Percentiles rank a stretch among this genome's conserved stretches.
These are phyloP conservation scores for Pissodes strobi DNA, from an alignment of 1,140 invertebrate genomes.

Conservation along the genomic window DNA sequence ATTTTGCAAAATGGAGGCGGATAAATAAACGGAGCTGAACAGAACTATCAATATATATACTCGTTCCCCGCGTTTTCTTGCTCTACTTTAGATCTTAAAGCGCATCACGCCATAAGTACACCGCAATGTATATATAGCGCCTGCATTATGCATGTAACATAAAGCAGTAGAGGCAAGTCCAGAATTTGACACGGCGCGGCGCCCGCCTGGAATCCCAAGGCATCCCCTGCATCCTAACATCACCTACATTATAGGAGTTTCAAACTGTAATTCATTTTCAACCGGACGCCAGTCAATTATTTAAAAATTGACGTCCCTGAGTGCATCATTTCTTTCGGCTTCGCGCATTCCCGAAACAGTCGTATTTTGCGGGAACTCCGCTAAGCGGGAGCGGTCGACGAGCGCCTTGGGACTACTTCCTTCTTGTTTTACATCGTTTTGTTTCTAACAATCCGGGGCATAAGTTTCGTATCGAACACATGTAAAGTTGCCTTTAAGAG, in stretches of 20 bases:
- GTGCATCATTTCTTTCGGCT: conserved; percentile 55
- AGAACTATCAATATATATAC: too few species aligned
- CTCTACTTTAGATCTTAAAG: not conserved
- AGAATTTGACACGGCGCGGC: conserved; percentile 45
- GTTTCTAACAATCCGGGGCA: conserved; percentile 57
- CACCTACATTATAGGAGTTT: conserved; percentile 49
- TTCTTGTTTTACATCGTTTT: conserved; percentile 59
- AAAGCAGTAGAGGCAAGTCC: conserved; percentile 29
- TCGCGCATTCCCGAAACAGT: conserved; percentile 50
- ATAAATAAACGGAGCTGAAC: too few species aligned
- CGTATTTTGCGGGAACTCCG: conserved; percentile 53
- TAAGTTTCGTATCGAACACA: conserved; percentile 47
- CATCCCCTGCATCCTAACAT: conserved; percentile 50
- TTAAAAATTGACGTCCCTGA: conserved; percentile 58
- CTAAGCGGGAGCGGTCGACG: conserved; percentile 19
- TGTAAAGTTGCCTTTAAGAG: conserved; percentile 42
- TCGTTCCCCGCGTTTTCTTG: too few species aligned
- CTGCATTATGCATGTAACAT: conserved; percentile 38
- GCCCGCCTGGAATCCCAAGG: conserved; percentile 32
- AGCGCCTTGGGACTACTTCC: conserved; percentile 48
- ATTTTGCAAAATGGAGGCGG: too few species aligned
- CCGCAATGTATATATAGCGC: conserved; percentile 12
- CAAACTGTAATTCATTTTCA: conserved; percentile 58
- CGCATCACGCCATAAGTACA: not conserved
- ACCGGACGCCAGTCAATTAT: conserved; percentile 60